phyloP scores from a whole-genome alignment of 2,888 invertebrate species.

The Andrena praecox region DNA sequence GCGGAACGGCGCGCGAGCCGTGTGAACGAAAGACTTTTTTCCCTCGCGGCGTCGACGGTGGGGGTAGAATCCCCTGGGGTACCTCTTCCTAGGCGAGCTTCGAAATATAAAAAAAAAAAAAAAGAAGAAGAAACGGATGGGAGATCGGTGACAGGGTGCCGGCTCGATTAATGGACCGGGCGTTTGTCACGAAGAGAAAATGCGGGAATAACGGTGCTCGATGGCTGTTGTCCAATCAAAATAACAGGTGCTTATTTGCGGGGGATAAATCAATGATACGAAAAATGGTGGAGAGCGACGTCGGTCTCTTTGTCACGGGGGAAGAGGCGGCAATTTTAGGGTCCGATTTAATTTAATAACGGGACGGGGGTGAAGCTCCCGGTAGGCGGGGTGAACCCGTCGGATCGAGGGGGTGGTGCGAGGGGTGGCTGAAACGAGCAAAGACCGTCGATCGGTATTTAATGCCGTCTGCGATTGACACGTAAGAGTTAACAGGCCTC shows the following conservation, averaged over 20 bases:
- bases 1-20: conserved; percentile 8
- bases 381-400: conserved; percentile 7
- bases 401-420: conserved; percentile 51
- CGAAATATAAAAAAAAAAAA: conserved; percentile 10
- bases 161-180: conserved; percentile 40
- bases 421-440: conserved; percentile 70
- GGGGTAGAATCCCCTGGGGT: not conserved
- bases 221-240: conserved; percentile 59
- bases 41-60: not conserved
- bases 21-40: conserved; percentile 34
- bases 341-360: conserved; percentile 83
- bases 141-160: conserved; percentile 31
- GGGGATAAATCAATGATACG: conserved; percentile 59
- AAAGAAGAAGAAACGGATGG: conserved; percentile 19
- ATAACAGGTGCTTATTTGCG: conserved; percentile 61
- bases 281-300: conserved; percentile 60
- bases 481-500: conserved; percentile 73
- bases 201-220: conserved; percentile 41
- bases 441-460: conserved; percentile 83
- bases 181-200: conserved; percentile 36
- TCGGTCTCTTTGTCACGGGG: conserved; percentile 71
- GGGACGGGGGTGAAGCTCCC: conserved; percentile 68
- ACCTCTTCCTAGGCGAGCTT: not conserved
- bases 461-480: conserved; percentile 83
- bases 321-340: conserved; percentile 78